Evolutionary conservation across 2,113 vertebrate species (phyloP).

Genomic region (Mormyrus lacerda): DNA sequence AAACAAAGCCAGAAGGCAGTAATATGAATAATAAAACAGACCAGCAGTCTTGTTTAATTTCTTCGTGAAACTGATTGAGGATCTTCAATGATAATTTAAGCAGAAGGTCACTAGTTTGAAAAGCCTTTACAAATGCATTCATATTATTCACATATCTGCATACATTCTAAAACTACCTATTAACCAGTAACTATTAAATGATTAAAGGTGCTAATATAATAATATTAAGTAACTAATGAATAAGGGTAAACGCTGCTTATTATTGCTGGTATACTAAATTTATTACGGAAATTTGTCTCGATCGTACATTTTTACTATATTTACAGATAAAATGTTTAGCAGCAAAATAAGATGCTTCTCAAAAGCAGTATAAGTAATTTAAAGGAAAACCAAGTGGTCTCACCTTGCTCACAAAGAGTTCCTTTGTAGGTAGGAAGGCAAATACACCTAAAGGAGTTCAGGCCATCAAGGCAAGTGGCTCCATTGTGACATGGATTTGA

Average conservation of each 20-base stretch:
- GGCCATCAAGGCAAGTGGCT: conserved; percentile 80
- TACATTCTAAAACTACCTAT: neutral
- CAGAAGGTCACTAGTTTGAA: neutral
- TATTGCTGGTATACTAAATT: neutral
- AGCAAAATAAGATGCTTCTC: neutral
- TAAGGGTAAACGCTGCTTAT: neutral
- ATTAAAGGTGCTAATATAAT: neutral
- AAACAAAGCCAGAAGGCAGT: neutral
- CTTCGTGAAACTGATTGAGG: neutral
- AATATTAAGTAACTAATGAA: neutral
- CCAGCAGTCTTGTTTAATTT: neutral
- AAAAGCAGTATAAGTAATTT: neutral
- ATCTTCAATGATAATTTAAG: neutral
- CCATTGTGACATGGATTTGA: conserved; percentile 89
- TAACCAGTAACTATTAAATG: neutral
- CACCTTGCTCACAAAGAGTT: conserved; percentile 86
- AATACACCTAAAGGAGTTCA: conserved; percentile 77
- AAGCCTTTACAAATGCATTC: neutral
- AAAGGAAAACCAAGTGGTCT: conserved; percentile 20
- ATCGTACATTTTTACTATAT: neutral
- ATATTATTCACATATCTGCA: neutral
- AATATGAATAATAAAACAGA: neutral
- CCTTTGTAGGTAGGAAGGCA: conserved; percentile 90
- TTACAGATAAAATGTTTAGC: neutral
- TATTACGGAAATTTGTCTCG: neutral